Conservation (phyloP, 2,113 vertebrate species). For the Solea solea region DNA sequence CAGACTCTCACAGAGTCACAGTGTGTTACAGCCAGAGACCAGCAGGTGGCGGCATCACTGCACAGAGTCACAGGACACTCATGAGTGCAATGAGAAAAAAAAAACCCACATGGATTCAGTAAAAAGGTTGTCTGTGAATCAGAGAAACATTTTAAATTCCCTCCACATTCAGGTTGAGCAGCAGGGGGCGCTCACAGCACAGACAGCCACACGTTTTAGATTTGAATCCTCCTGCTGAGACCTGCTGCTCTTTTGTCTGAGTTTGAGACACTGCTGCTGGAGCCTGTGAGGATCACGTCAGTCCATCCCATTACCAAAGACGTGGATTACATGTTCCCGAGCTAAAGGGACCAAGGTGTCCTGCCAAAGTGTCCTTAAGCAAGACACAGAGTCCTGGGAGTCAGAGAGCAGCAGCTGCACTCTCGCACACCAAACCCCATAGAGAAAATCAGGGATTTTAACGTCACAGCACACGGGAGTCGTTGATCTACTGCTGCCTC, state of each 20-base stretch:
- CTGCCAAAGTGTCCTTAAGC: conserved; percentile 36
- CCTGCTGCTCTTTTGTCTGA: conserved; percentile 49
- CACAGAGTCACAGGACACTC: not conserved
- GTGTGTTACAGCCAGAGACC: not conserved
- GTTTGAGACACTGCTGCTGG: not conserved
- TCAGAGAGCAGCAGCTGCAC: not conserved
- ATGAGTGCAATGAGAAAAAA: too few relatives aligned
- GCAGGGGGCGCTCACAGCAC: too few relatives aligned
- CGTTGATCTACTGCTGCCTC: too few relatives aligned
- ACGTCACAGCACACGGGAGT: too few relatives aligned
- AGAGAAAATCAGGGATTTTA: too few relatives aligned
- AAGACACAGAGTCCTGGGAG: conserved; percentile 14
- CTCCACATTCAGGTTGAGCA: too few relatives aligned
- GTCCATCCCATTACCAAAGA: conserved; percentile 31
- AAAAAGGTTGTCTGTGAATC: too few relatives aligned
- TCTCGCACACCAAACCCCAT: too few relatives aligned
- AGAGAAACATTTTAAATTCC: too few relatives aligned
- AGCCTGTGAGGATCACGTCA: not conserved
- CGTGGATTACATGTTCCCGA: conserved; percentile 14
- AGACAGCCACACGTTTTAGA: too few relatives aligned
- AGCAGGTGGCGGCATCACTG: conserved; percentile 32
- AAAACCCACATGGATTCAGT: too few relatives aligned
- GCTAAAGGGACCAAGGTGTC: conserved; percentile 22
- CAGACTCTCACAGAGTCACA: too few relatives aligned
- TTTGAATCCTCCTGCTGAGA: not conserved